Base-by-base conservation (phyloP, 1,140 invertebrate genomes). In the Bombus sylvicola region DNA sequence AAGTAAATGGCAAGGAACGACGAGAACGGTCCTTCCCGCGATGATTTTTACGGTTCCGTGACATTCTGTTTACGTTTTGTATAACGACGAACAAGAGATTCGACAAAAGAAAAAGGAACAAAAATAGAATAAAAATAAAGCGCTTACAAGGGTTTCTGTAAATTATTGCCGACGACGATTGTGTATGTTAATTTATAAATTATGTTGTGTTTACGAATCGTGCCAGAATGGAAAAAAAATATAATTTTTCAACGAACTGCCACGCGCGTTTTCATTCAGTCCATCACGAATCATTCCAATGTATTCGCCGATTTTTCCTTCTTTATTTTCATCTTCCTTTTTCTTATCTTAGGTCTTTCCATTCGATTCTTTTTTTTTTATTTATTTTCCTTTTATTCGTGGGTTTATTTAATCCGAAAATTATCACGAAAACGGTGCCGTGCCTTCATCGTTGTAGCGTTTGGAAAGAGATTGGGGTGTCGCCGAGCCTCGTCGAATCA, bases 181-280 rank as follows among this genome's bases (percentile, higher is more conserved):
- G 94, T 94, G 93, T 95, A 95, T 92, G 94, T 95, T 95, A 94
- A 95, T 95, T 95, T 95, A 95, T 95, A 94, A 95, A 94, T 94
- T 94, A 94, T 95, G 94, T 95, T 95, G 94, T 94, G 93, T 94
- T 94, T 94, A 93, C 92, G 86, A 94, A 93, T 93, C 94, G 93
- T 94, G 94, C 94, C 94, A 95, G 94, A 94, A 94, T 94, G 93
- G 92, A 94, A 94, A 91, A 92, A 94, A 94, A 95, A 95, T 94
- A 95, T 95, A 95, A 95, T 94, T 95, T 95, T 95, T 94, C 92
- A 95, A 94, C 87, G 92, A 94, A 94, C 68, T 73, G 82, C 73
- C 87, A 72, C 69, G 88, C 81, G 83, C 86, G 89, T 92, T 88
- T 64, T 90, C 89, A 88, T 89, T 90, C 22, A 10, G 2, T 34